Conservation (phyloP, 2,888 invertebrate species). For the Euzophera pinguis region DNA sequence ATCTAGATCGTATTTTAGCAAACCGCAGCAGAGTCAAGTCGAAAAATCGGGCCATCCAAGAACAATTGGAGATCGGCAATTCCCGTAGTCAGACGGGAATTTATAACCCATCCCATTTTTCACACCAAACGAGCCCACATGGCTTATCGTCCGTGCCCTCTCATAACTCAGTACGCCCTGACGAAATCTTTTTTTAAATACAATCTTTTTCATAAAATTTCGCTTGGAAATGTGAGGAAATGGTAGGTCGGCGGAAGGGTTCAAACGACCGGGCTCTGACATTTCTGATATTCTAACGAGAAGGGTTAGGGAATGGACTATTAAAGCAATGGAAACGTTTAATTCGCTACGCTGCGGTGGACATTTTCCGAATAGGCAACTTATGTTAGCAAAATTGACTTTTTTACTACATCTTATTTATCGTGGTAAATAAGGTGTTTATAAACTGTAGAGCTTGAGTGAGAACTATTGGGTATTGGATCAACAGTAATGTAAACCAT, state of each 20-base stretch:
- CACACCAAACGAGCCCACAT: conserved; percentile 3
- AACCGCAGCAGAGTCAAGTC: background rate
- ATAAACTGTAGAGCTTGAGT: no score
- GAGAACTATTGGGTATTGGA: no score
- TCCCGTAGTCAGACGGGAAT: conserved; percentile 1
- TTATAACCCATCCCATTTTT: conserved; percentile 9
- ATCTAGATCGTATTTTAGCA: background rate
- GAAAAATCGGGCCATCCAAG: background rate
- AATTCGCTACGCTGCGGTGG: background rate
- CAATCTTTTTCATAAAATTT: conserved; percentile 4
- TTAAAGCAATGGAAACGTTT: background rate
- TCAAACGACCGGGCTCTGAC: background rate
- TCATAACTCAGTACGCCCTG: conserved; percentile 4
- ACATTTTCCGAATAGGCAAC: background rate
- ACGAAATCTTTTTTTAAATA: conserved; percentile 8
- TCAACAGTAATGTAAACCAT: no score
- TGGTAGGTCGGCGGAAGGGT: conserved; percentile 3
- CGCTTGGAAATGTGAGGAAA: background rate
- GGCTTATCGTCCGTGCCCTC: conserved; percentile 6
- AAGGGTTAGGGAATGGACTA: background rate
- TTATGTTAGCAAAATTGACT: no score
- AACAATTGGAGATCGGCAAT: conserved; percentile 5
- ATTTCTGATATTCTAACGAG: background rate
- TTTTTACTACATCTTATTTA: no score
- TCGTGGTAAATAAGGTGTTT: no score